phyloP scores from a whole-genome alignment of 2,888 invertebrate genomes.

The Nomada flava region DNA sequence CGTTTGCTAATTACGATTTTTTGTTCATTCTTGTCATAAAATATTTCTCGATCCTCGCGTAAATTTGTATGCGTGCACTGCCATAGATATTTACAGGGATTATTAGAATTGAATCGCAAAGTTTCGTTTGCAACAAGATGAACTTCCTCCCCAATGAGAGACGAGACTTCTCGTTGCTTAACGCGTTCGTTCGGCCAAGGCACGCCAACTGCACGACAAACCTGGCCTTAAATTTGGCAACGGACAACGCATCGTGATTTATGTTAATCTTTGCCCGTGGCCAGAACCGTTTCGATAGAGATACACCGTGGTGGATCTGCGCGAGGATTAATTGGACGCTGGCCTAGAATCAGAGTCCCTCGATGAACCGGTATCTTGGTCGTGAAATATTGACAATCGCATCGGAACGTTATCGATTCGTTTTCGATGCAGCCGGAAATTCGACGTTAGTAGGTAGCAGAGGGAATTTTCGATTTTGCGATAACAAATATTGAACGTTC shows the following conservation, averaged over 20 bases:
- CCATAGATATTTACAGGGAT: too few relatives aligned
- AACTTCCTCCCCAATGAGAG: too few relatives aligned
- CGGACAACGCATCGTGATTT: slow-evolving; percentile 30
- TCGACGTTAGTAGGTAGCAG: too few relatives aligned
- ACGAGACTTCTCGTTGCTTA: neutral
- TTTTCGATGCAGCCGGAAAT: neutral
- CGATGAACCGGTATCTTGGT: neutral
- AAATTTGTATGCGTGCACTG: too few relatives aligned
- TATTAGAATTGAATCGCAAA: slow-evolving; percentile 7
- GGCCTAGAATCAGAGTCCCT: slow-evolving; percentile 1
- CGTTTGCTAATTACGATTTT: too few relatives aligned
- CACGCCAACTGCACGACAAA: neutral
- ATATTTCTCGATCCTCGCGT: too few relatives aligned
- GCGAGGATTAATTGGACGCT: slow-evolving; percentile 29
- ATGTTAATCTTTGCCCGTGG: slow-evolving; percentile 27
- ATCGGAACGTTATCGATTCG: neutral
- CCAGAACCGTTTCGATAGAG: slow-evolving; percentile 24
- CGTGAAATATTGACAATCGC: slow-evolving; percentile 11
- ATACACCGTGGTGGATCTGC: slow-evolving; percentile 19
- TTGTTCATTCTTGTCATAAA: too few relatives aligned
- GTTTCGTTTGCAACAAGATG: neutral
- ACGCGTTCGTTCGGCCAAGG: neutral
- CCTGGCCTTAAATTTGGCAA: slow-evolving; percentile 32
- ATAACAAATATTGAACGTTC: too few relatives aligned
- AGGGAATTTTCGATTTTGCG: too few relatives aligned